These are phyloP conservation scores for Heliconius nattereri DNA, from an alignment of 1,140 invertebrate species.

Conservation along the genomic window DNA sequence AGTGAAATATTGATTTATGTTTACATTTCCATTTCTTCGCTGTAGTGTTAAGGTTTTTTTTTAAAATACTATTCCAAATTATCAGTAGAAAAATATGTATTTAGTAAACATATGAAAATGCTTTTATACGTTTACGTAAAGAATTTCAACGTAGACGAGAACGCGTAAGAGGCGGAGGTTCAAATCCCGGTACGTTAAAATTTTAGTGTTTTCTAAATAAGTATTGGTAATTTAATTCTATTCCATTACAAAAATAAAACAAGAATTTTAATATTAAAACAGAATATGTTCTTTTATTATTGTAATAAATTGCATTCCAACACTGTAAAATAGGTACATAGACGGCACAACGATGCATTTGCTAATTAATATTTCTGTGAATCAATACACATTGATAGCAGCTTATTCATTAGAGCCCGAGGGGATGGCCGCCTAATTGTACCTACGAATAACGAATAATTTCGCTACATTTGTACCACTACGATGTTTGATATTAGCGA, in stretches of 20 bases:
- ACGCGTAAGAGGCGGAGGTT: no score
- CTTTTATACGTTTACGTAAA: no score
- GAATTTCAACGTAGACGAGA: no score
- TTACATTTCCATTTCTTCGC: no score
- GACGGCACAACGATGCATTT: conserved; percentile 25
- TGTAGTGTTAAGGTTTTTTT: no score
- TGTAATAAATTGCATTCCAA: not conserved
- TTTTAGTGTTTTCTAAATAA: no score
- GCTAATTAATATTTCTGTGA: conserved; percentile 32
- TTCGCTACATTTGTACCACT: conserved; percentile 14
- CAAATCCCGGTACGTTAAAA: no score
- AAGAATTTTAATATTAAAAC: not conserved
- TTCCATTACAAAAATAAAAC: not conserved
- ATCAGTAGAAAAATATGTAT: no score
- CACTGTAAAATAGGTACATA: not conserved
- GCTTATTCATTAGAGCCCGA: conserved; percentile 18
- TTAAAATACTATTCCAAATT: no score
- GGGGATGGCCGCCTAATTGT: conserved; percentile 5
- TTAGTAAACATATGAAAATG: no score
- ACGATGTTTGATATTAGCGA: conserved; percentile 14
- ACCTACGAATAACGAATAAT: conserved; percentile 17
- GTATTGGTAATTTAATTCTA: no score
- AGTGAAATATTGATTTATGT: no score
- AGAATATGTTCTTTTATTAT: not conserved
- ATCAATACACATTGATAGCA: conserved; percentile 26